Evolutionary conservation across 2,888 invertebrate species (phyloP), one percentile per base, ranked within the genome.

Genomic region (Bombylius major): DNA sequence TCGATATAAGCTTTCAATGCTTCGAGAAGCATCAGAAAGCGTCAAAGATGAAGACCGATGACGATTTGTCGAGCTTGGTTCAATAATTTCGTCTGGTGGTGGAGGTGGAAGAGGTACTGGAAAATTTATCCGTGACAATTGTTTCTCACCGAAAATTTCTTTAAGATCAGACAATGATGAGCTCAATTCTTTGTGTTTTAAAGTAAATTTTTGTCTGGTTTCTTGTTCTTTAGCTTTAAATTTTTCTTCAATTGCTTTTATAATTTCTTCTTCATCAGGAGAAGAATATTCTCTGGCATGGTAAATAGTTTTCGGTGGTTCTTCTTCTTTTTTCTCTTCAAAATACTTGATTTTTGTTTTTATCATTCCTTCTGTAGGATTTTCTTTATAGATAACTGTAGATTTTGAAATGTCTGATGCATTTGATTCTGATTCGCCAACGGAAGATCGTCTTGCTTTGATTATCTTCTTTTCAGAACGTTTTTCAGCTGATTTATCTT

Each of bases 131-230:
- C 69, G 63, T 4, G 68, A 64, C 4, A 64, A 76, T 61, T 82
- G 80, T 34, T 78, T 79, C 69, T 90, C 89, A 0, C 90, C 90
- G 66, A 87, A 89, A n/a, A 89, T 75, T 62, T 89, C 90, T 66
- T 86, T 87, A 56, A 90, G 74, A 71, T 88, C 84, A 42, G 88
- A 70, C 6, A 69, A 63, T 0, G 75, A 75, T 34, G 68, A 69
- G 57, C 70, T 72, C n/a, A 72, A 59, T 53, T 73, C 70, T n/a
- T 65, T 65, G 54, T 70, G 69, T 33, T 39, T 31, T 51, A 49
- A 32, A 39, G 50, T 84, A n/a, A 73, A 71, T 52, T 78, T 69
- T 65, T 69, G 72, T 44, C 70, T 67, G 60, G 62, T 59, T 13
- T 62, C 57, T 39, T 45, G 32, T 54, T 67, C 61, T 42, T 70